Percentiles rank a stretch among this genome's conserved stretches.
phyloP scores from a whole-genome alignment of 2,888 invertebrate genomes.

The Aplocera efformata region DNA sequence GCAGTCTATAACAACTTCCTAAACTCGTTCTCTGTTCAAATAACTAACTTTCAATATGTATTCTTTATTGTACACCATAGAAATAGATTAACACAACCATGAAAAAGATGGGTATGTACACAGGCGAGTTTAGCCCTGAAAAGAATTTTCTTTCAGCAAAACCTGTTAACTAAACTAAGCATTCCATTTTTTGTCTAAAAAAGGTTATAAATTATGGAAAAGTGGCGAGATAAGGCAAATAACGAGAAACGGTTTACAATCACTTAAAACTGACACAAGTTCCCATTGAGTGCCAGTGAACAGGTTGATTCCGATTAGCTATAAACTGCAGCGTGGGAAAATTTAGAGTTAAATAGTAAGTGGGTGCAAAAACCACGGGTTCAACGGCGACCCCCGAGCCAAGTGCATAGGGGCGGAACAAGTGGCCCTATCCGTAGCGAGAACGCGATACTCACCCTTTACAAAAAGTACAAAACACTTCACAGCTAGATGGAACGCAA shows the following conservation, averaged over 20 bases:
- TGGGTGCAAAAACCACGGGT: conserved; percentile 71
- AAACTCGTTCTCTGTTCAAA: no score
- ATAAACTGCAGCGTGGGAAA: conserved; percentile 67
- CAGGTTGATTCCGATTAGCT: conserved; percentile 43
- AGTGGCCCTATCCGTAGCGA: conserved; percentile 45
- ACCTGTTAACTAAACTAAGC: no score
- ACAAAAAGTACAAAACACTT: conserved; percentile 12
- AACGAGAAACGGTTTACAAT: conserved; percentile 3
- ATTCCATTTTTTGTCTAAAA: conserved; percentile 8
- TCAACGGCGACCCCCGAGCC: conserved; percentile 58
- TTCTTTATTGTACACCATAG: no score
- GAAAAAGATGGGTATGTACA: no score
- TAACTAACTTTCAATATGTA: no score
- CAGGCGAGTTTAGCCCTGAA: no score
- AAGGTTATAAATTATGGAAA: neutral
- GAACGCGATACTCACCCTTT: conserved; percentile 35
- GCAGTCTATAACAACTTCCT: no score
- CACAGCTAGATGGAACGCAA: no score
- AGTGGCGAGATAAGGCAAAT: no score
- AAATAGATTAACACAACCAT: no score
- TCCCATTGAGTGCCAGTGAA: conserved; percentile 36
- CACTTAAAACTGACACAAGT: conserved; percentile 14
- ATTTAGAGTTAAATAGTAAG: conserved; percentile 47
- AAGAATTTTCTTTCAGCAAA: no score
- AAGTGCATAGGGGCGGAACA: conserved; percentile 79